A percentile compares a stretch with the other conserved stretches of the same genome.
These are phyloP conservation scores for Rutpela maculata DNA, from an alignment of 2,888 invertebrate species.

Conservation along the genomic window DNA sequence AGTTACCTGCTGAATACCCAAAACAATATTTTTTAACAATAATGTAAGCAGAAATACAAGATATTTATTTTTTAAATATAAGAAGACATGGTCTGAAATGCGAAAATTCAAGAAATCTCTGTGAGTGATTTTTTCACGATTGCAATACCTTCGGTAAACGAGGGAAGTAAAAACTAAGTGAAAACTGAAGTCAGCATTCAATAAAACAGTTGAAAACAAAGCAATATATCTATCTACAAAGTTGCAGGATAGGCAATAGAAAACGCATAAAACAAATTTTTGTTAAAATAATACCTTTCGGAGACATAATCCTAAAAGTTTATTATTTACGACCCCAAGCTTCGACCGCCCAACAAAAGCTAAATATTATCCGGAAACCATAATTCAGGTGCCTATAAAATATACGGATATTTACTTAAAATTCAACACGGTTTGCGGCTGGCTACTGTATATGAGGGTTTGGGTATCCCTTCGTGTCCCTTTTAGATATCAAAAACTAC, in stretches of 20 bases:
- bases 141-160: too few species aligned
- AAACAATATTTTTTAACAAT: too few species aligned
- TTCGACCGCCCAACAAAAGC: constrained; percentile 51
- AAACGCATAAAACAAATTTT: constrained; percentile 46
- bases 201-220: background rate
- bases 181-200: too few species aligned
- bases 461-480: constrained; percentile 37
- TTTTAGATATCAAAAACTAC: constrained; percentile 45
- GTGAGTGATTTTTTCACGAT: too few species aligned
- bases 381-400: constrained; percentile 58
- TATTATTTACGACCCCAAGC: constrained; percentile 58
- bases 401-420: constrained; percentile 55
- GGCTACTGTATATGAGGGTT: constrained; percentile 36
- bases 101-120: too few species aligned
- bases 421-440: constrained; percentile 52
- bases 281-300: constrained; percentile 50
- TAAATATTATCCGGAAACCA: constrained; percentile 61
- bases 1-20: too few species aligned
- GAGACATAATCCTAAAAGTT: constrained; percentile 58
- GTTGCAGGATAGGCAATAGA: constrained; percentile 14
- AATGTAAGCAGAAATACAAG: too few species aligned
- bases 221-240: background rate
- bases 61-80: too few species aligned
- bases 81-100: too few species aligned
- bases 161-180: too few species aligned